Conservation (phyloP, 1,140 invertebrate species). For the Cherax destructor region DNA sequence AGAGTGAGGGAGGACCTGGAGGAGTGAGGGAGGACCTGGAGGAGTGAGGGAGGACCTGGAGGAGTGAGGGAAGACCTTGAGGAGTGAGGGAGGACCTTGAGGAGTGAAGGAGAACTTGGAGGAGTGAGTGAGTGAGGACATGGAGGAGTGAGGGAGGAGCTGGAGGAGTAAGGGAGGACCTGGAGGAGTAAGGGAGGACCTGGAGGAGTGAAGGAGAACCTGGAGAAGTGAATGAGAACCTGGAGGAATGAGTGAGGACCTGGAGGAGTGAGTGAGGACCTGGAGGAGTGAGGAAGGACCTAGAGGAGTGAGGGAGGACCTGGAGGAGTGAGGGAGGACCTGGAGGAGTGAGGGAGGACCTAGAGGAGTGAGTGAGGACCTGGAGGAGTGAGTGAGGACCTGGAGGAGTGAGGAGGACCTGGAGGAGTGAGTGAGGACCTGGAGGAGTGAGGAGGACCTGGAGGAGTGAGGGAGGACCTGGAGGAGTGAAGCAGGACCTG, state of each 20-base stretch:
- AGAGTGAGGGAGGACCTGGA: background rate
- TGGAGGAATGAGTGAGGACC: background rate
- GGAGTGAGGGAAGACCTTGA: too few relatives aligned
- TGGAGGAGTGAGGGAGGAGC: too few relatives aligned
- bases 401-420: too few relatives aligned
- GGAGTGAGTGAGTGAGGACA: background rate
- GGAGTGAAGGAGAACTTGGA: background rate
- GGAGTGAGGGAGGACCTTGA: too few relatives aligned
- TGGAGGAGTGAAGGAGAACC: background rate
- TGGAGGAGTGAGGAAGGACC: background rate
- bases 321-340: too few relatives aligned
- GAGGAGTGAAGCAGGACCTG: too few relatives aligned
- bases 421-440: background rate
- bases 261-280: background rate
- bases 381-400: background rate
- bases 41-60: too few relatives aligned
- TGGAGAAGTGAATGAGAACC: background rate
- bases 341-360: too few relatives aligned
- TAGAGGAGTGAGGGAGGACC: background rate
- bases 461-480: background rate
- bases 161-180: too few relatives aligned
- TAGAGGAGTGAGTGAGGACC: background rate
- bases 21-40: background rate
- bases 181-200: background rate
- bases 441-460: background rate